Percentiles rank a stretch among this genome's conserved stretches.
These are phyloP conservation scores for Spodoptera exigua DNA, from an alignment of 2,888 invertebrate species.

Conservation along the genomic window DNA sequence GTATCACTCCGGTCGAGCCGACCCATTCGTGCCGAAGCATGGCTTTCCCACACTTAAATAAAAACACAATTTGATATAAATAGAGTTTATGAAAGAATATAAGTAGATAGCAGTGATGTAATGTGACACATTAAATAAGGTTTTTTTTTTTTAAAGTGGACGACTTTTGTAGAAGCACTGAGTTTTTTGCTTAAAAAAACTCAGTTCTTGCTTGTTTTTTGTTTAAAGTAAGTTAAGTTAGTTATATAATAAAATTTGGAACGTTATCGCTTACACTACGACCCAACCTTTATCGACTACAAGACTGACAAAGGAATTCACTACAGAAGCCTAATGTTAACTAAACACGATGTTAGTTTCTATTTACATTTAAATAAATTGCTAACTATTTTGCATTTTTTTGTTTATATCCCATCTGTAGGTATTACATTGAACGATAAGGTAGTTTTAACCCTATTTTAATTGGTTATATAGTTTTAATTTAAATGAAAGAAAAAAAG, in stretches of 20 bases:
- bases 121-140: too few relatives aligned
- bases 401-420: conserved; percentile 13
- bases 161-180: too few relatives aligned
- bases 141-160: too few relatives aligned
- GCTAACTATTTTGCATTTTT: conserved; percentile 28
- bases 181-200: too few relatives aligned
- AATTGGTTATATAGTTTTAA: not conserved
- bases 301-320: conserved; percentile 43
- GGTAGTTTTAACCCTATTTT: not conserved
- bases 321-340: conserved; percentile 37
- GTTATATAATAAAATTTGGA: not conserved
- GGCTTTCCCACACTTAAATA: too few relatives aligned
- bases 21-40: too few relatives aligned
- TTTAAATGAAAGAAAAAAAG: not conserved
- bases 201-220: too few relatives aligned
- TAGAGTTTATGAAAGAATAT: too few relatives aligned
- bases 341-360: conserved; percentile 39
- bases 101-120: too few relatives aligned
- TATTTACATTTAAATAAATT: conserved; percentile 31
- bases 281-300: conserved; percentile 24
- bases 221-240: not conserved
- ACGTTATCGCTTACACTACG: conserved; percentile 4
- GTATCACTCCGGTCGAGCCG: too few relatives aligned
- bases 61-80: too few relatives aligned
- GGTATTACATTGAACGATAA: not conserved